These are phyloP conservation scores for Sphenodon punctatus DNA, from an alignment of 2,797 vertebrate species.

Conservation along the genomic window DNA sequence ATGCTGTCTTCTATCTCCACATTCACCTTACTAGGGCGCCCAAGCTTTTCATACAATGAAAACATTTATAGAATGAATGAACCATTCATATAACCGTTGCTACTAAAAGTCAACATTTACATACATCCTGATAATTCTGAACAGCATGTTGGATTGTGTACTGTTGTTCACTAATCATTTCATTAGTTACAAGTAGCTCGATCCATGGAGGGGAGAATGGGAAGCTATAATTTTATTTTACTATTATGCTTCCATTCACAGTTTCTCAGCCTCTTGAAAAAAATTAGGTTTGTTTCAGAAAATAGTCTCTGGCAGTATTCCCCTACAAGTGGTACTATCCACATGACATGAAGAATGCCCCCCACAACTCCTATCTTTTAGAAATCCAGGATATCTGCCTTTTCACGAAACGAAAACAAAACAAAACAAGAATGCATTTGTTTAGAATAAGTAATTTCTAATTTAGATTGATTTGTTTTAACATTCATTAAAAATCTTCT, in stretches of 20 bases:
- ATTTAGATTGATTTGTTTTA: constrained; percentile 65
- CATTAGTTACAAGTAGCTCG: background rate
- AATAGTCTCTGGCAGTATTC: background rate
- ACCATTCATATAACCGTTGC: no score
- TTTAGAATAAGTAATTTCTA: constrained; percentile 43
- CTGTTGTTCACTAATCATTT: background rate
- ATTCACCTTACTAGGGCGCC: no score
- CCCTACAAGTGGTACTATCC: fast-evolving
- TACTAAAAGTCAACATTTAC: no score
- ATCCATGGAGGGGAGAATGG: background rate
- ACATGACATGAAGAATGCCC: background rate
- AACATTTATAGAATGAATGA: no score
- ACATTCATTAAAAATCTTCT: constrained; percentile 46
- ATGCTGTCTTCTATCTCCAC: no score
- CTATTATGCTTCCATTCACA: background rate
- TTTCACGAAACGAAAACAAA: constrained; percentile 8
- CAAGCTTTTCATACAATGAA: no score
- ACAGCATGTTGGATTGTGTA: background rate
- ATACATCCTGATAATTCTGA: background rate
- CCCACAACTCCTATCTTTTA: no score
- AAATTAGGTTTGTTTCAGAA: background rate
- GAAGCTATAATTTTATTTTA: background rate
- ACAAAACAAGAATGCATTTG: background rate
- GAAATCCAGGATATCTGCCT: background rate
- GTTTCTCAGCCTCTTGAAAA: background rate